Evolutionary conservation across 2,888 invertebrate species (phyloP).

Genomic region (Deilephila elpenor): DNA sequence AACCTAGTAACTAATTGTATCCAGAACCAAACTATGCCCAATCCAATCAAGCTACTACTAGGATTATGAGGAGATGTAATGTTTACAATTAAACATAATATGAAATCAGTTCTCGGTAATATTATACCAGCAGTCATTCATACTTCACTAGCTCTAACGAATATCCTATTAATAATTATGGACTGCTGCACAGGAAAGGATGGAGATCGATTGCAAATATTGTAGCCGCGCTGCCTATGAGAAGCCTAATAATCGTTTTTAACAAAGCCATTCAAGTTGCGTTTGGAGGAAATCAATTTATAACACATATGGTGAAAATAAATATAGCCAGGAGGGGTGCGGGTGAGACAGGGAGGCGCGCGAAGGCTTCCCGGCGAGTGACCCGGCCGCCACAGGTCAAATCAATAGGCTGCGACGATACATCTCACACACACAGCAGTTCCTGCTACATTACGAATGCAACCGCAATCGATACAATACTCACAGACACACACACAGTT

Average conservation of each 20-base stretch:
- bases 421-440: not conserved
- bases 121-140: not conserved
- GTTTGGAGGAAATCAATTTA: slow-evolving; percentile 6
- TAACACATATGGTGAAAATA: slow-evolving; percentile 10
- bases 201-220: slow-evolving; percentile 2
- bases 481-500: not conserved
- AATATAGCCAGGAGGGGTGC: not conserved
- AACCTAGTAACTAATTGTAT: no score
- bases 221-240: not conserved
- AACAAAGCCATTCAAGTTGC: not conserved
- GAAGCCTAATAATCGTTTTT: not conserved
- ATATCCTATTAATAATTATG: not conserved
- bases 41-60: no score
- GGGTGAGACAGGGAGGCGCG: not conserved
- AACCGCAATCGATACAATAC: not conserved
- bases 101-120: no score
- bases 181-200: not conserved
- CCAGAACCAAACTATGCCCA: no score
- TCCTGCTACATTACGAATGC: not conserved
- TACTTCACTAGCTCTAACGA: not conserved
- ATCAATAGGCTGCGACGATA: slow-evolving; percentile 13
- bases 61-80: no score
- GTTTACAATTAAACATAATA: no score
- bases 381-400: slow-evolving; percentile 9
- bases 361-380: slow-evolving; percentile 18